These are phyloP conservation scores for Cyprinodon brontotheroides DNA, from an alignment of 2,113 vertebrate genomes.

Conservation along the genomic window DNA sequence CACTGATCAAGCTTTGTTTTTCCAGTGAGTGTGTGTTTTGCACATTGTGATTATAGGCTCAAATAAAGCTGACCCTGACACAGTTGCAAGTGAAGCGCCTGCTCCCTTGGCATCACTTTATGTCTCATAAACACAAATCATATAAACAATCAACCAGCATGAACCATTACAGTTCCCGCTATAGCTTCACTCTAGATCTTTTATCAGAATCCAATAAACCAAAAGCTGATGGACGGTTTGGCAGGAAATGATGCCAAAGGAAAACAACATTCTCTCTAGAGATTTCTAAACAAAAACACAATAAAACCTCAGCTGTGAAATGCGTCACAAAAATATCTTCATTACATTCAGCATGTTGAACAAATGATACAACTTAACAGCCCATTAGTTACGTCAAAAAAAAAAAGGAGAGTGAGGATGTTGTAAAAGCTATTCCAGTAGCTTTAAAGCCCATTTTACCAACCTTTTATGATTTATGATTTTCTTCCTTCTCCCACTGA, in stretches of 20 bases:
- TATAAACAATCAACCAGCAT: conserved; percentile 33
- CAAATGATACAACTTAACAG: conserved; percentile 10
- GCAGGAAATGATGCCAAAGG: conserved; percentile 33
- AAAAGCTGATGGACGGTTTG: conserved; percentile 39
- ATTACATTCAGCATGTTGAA: conserved; percentile 9
- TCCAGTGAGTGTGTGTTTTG: neutral
- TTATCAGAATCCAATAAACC: conserved; percentile 51
- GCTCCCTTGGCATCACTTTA: conserved; percentile 13
- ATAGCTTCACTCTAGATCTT: conserved; percentile 29
- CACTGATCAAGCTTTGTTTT: conserved; percentile 7
- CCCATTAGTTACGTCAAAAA: conserved; percentile 29
- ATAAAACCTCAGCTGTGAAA: conserved; percentile 26
- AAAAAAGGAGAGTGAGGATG: conserved; percentile 4
- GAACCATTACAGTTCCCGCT: conserved; percentile 11
- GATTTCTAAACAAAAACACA: conserved; percentile 25
- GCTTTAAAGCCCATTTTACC: neutral
- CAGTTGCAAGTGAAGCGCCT: conserved; percentile 8
- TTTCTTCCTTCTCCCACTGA: neutral
- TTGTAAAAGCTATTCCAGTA: neutral
- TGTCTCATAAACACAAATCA: conserved; percentile 50
- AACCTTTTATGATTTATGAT: neutral
- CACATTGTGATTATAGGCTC: conserved; percentile 1
- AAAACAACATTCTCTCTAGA: conserved; percentile 17
- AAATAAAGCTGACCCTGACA: conserved; percentile 16
- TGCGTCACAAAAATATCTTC: conserved; percentile 31